Conservation (phyloP, 2,888 invertebrate genomes). For the Hartigia nigra region DNA sequence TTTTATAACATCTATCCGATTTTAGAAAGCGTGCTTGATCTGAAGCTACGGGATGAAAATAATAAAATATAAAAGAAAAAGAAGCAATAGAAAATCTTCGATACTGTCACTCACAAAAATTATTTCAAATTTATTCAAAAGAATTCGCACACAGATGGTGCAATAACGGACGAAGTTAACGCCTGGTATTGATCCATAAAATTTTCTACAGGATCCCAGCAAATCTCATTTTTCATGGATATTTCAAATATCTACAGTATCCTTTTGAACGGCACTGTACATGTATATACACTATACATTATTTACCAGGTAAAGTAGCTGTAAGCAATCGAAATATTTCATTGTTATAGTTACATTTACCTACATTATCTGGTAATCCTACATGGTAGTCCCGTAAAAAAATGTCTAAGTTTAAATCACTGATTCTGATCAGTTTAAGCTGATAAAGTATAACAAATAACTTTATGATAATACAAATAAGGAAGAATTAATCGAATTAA, state of each 20-base stretch:
- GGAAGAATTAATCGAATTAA: too few relatives aligned
- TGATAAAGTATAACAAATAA: too few relatives aligned
- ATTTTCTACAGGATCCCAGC: neutral
- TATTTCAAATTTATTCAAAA: neutral
- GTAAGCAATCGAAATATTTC: neutral
- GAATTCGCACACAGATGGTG: neutral
- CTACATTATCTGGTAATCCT: neutral
- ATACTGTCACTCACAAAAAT: neutral
- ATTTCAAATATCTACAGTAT: neutral
- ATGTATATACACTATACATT: neutral
- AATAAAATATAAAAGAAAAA: neutral
- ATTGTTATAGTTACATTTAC: neutral
- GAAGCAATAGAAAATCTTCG: neutral
- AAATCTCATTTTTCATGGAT: neutral
- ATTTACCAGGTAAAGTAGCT: neutral
- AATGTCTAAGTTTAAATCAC: too few relatives aligned
- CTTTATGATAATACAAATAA: too few relatives aligned
- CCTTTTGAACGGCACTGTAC: neutral
- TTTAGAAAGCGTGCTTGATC: neutral
- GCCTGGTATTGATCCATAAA: neutral
- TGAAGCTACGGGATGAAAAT: neutral
- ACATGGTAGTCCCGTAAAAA: too few relatives aligned
- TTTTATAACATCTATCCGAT: neutral
- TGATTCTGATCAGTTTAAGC: too few relatives aligned
- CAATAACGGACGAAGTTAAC: neutral